Conservation (phyloP, 2,888 invertebrate genomes). For the Trissonchulus sp. region DNA sequence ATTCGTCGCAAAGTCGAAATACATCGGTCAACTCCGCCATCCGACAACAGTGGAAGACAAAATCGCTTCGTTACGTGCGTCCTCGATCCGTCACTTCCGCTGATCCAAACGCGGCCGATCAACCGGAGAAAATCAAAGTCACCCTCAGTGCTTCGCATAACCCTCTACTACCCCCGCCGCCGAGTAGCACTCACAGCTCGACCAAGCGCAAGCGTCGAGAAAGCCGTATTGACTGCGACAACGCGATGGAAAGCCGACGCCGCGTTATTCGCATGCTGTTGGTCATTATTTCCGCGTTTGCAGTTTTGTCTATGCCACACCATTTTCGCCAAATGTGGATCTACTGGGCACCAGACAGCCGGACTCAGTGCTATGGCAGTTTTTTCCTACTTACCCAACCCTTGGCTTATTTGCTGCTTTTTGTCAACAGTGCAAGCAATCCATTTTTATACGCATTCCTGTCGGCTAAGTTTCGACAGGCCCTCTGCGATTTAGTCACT, state of each 20-base stretch:
- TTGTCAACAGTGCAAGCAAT: conserved; percentile 82
- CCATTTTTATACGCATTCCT: conserved; percentile 82
- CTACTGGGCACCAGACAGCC: conserved; percentile 36
- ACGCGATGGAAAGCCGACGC: conserved; percentile 65
- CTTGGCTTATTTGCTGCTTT: conserved; percentile 75
- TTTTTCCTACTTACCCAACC: conserved; percentile 56
- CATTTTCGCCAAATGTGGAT: conserved; percentile 63
- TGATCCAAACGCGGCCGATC: too few relatives aligned
- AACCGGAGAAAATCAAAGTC: too few relatives aligned
- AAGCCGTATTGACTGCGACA: background rate
- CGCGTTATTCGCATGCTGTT: conserved; percentile 83
- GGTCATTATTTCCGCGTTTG: conserved; percentile 78
- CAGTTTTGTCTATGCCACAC: conserved; percentile 79
- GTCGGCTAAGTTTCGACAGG: conserved; percentile 71
- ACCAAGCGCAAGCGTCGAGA: background rate
- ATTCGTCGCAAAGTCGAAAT: conserved; percentile 21
- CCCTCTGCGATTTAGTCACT: conserved; percentile 71
- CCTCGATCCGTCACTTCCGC: background rate
- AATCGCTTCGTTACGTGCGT: background rate
- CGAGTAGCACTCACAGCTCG: too few relatives aligned
- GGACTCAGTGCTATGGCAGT: background rate
- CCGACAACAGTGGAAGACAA: background rate
- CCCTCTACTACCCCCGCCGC: too few relatives aligned
- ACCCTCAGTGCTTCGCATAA: background rate
- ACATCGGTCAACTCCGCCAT: conserved; percentile 23